Evolutionary conservation across 2,888 invertebrate genomes (phyloP), one percentile per base, ranked within the genome.

Genomic region (Ochropacha duplaris): DNA sequence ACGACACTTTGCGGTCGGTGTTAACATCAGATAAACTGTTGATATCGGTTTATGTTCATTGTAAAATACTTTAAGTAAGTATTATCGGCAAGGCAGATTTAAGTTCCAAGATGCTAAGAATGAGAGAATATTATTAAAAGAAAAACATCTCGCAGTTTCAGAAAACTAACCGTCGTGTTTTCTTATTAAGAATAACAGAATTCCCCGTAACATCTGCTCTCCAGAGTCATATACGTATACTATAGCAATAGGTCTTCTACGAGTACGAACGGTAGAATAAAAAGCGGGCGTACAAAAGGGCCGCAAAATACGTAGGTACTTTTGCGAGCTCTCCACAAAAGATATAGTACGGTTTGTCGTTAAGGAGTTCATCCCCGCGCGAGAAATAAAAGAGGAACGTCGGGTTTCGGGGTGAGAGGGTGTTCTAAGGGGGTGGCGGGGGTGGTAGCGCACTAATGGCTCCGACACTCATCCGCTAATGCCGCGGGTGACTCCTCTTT

Each of bases 291-390:
- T 78, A 92, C 92, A 92, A 92, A 92, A 92, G 89, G 86, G 89
- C 91, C 90, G 89, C 92, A 91, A 87, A 92, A 92, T 92, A 91
- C 92, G 92, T 92, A 91, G 91, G 92, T 92, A 91, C 91, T 92
- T 89, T 89, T 88, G 88, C 89, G 88, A 88, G 89, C 88, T 89
- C 88, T 91, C 88, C 89, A 92, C 92, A 92, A 92, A 91, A 92
- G 92, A 92, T 92, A 92, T 92, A 92, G 92, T 92, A 92, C 90
- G 92, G 92, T 92, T 92, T 92, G 92, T 92, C 92, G 92, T 92
- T 92, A 92, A 92, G 92, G 92, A 92, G 92, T 92, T 92, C 92
- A 92, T 92, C 91, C 90, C 91, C 90, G 90, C 89, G 90, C 91
- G 90, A 89, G 92, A 92, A 92, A 92, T 92, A 92, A 92, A 92